Evolutionary conservation across 1,140 invertebrate genomes (phyloP).

Genomic region (Rhagoletis zephyria): DNA sequence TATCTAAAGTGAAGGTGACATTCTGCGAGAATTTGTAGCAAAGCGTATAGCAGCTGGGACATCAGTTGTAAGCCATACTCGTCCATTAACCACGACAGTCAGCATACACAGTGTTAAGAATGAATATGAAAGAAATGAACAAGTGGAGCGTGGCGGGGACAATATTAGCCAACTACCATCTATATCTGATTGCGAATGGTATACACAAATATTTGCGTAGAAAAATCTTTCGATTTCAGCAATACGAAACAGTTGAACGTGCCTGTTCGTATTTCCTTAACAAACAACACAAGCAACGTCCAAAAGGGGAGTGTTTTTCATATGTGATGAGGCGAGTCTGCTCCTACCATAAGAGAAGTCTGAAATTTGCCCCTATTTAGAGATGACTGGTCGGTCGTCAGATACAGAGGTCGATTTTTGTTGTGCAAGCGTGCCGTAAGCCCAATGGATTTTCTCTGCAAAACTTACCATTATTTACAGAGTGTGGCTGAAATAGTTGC

Average conservation of each 20-base stretch:
- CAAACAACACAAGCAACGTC: background rate
- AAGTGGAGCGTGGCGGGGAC: background rate
- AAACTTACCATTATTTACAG: conserved; percentile 12
- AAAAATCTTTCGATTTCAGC: conserved; percentile 45
- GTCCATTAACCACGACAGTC: conserved; percentile 27
- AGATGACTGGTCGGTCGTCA: no score
- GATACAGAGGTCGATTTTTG: conserved; percentile 41
- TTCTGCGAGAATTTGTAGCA: background rate
- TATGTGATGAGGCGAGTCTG: background rate
- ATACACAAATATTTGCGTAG: conserved; percentile 26
- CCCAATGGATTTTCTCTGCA: conserved; percentile 14
- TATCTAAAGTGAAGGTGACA: background rate
- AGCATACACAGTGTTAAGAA: background rate
- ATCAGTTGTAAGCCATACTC: conserved; percentile 31
- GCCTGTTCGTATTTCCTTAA: conserved; percentile 25
- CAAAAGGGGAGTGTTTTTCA: background rate
- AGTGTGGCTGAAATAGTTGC: background rate
- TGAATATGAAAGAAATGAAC: background rate
- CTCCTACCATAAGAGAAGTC: background rate
- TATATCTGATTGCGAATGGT: conserved; percentile 25
- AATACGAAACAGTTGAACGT: conserved; percentile 54
- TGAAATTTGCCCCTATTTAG: no score
- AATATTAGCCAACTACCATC: background rate
- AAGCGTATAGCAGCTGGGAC: background rate
- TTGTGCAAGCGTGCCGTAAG: conserved; percentile 21